Evolutionary conservation across 2,888 invertebrate species (phyloP).

Genomic region (Taenaris catops): DNA sequence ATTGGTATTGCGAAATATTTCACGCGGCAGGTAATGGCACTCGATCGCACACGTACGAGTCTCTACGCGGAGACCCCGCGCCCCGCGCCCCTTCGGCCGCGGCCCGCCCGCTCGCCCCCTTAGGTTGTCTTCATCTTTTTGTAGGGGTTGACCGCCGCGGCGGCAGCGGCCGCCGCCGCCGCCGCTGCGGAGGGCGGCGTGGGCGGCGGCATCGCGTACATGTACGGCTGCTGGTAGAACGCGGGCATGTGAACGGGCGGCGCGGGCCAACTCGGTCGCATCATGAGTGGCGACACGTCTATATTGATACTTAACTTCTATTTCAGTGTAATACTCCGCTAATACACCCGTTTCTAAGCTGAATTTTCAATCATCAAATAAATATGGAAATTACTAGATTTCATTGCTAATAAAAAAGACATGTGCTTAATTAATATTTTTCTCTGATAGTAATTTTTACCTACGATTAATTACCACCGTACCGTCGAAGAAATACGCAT

Average conservation of each 20-base stretch:
- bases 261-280: slow-evolving; percentile 65
- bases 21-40: too few relatives aligned
- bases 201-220: slow-evolving; percentile 75
- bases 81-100: slow-evolving; percentile 66
- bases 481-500: too few relatives aligned
- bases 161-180: slow-evolving; percentile 62
- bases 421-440: too few relatives aligned
- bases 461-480: too few relatives aligned
- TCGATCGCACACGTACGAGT: slow-evolving; percentile 67
- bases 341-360: too few relatives aligned
- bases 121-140: slow-evolving; percentile 95
- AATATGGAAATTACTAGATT: too few relatives aligned
- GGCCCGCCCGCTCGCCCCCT: slow-evolving; percentile 41
- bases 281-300: slow-evolving; percentile 64
- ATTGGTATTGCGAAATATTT: too few relatives aligned
- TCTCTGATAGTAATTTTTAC: too few relatives aligned
- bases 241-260: slow-evolving; percentile 69
- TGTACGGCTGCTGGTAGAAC: slow-evolving; percentile 73
- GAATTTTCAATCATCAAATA: too few relatives aligned
- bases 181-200: slow-evolving; percentile 59
- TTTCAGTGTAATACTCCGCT: too few relatives aligned
- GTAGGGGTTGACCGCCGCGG: slow-evolving; percentile 86
- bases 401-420: too few relatives aligned
- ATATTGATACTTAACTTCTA: too few relatives aligned
- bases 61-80: slow-evolving; percentile 76